Evolutionary conservation across 2,797 vertebrate genomes (phyloP), one percentile per base, ranked within the genome.

Genomic region (Pipistrellus pygmaeus): DNA sequence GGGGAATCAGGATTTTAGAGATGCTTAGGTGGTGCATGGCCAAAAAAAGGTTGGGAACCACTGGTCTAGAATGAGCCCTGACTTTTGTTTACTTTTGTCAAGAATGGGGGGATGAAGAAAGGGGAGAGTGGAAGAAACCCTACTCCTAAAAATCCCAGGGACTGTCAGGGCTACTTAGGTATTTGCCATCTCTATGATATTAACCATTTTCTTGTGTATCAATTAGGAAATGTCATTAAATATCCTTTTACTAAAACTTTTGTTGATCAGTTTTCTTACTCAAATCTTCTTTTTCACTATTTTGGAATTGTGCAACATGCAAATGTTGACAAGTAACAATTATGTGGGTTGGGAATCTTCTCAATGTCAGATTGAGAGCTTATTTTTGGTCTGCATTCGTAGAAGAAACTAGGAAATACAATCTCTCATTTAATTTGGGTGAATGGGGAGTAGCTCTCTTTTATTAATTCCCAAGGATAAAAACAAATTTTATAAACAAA

Each of bases 401-500:
- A 91, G 64, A 86, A 41, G 64, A 77, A 93, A 87, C 30, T 27
- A 87, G 41, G 53, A 76, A 73, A 71, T 53, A 82, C 60, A 73
- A 66, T 85, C 38, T n/a, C 17, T 84, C 38, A 35, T 86, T 87
- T 92, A 95, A 30, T 17, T 60, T 92, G 66, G 9, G 55, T 81
- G 32, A 95, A 95, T 89, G 60, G 23, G 64, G 92, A 92, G 66
- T 73, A 62, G 27, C 12, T 81, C 62, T 73, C 38, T 80, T 96
- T 90, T 60, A 72, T 92, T 83, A 93, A 76, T 75, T 90, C 23
- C 23, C 85, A 90, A 90, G 35, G 35, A 88, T 64, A 35, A 95
- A 97, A 91, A 85, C 23, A 73, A 73, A 87, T 88, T 93, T 89
- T 88, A 83, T 62, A 18, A 91, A 87, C n/a, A 62, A 83, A 82